Base-by-base conservation (phyloP, 2,888 invertebrate genomes). In the Coelinius sp. region DNA sequence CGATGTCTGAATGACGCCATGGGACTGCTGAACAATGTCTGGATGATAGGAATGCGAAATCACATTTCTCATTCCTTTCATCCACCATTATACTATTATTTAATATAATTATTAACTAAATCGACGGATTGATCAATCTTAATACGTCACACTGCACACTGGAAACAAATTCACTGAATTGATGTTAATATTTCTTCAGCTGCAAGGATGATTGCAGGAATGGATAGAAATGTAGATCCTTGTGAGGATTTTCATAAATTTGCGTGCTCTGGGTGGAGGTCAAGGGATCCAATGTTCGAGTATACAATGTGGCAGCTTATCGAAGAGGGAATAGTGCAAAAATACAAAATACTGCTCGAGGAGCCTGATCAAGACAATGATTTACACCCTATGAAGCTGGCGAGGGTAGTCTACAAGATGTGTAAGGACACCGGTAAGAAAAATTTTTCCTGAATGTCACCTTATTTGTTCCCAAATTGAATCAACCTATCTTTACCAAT, bases 201-300 rank as follows among this genome's bases (percentile, higher is more conserved):
- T 1, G 91, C 92, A 27, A 89, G 91, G 81, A 89, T 93, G 62
- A 86, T 92, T 24, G 89, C 90, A 76, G 90, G 92, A 0, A 87
- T 93, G 86, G 92, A 93, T 87, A 90, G 89, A 78, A 89, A 90
- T 0, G 89, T 90, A 64, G 90, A 92, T 1, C 93, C 93, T 0
- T 93, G 93, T 83, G 85, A 89, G 1, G 92, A 93, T 84, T 93
- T 93, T 87, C 93, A 93, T 88, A 91, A 92, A 83, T 93, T 91
- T 79, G 92, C 93, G 0, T 93, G 93, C 82, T 93, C 92, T 0
- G 92, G 92, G 0, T 93, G 92, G 92, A 90, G 91, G 78, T 89
- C 90, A 76, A 90, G 90, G 80, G 91, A 93, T 85, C 92, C 92
- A 0, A 91, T 93, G 49, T 92, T 93, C 0, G 92, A 92, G 75